Percentiles rank a stretch among this genome's conserved stretches.
These are phyloP conservation scores for Asteroscopus sphinx DNA, from an alignment of 2,888 invertebrate species.

Conservation along the genomic window DNA sequence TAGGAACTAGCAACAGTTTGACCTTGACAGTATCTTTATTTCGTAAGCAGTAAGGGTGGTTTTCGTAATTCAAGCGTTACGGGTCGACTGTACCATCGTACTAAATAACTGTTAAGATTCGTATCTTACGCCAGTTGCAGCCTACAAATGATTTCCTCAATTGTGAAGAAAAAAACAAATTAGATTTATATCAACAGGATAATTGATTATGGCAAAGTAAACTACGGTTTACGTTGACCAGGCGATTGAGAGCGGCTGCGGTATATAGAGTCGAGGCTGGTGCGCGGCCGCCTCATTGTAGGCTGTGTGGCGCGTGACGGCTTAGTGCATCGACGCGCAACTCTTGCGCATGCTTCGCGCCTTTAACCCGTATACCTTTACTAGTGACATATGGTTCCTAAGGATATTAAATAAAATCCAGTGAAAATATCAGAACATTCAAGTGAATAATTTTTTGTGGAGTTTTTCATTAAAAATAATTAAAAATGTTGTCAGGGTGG, in stretches of 20 bases:
- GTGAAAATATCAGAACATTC: conserved; percentile 40
- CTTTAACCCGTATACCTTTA: conserved; percentile 35
- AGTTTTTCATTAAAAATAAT: conserved; percentile 43
- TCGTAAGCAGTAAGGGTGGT: too few species aligned
- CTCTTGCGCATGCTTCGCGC: conserved; percentile 59
- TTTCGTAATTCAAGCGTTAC: too few species aligned
- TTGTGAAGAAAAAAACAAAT: conserved; percentile 45
- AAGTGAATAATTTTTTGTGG: conserved; percentile 55
- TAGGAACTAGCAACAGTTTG: too few species aligned
- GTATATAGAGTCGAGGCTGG: conserved; percentile 78
- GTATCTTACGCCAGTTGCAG: conserved; percentile 19
- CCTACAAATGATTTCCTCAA: conserved; percentile 52
- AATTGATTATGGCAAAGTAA: conserved; percentile 48
- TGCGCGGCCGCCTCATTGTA: conserved; percentile 81
- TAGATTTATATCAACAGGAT: conserved; percentile 57
- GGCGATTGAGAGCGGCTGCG: conserved; percentile 53
- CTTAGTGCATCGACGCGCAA: conserved; percentile 54
- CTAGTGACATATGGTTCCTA: conserved; percentile 60
- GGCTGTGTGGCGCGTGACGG: conserved; percentile 63
- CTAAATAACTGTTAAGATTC: conserved; percentile 26
- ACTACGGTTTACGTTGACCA: conserved; percentile 45
- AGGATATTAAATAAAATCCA: conserved; percentile 49
- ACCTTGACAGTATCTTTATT: too few species aligned
- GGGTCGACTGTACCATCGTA: too few species aligned
- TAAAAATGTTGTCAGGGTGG: conserved; percentile 84